phyloP scores from a whole-genome alignment of 23 tunicate species.

The Phallusia fumigata region DNA sequence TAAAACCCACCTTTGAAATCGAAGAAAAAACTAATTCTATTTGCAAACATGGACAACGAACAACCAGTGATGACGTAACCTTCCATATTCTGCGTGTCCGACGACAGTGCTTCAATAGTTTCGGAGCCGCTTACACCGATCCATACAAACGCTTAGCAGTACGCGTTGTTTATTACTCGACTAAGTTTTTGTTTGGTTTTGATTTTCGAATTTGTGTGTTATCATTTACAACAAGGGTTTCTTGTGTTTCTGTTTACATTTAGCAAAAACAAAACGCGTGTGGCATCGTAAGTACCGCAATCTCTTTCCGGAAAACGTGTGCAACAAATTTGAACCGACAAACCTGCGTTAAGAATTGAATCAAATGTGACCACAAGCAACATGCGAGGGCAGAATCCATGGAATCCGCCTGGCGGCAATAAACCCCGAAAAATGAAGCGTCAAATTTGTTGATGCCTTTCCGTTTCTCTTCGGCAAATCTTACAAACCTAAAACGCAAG shows the following conservation, averaged over 20 bases:
- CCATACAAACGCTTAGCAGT: constrained; percentile 26
- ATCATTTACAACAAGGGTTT: too few species aligned
- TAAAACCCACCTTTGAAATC: constrained; percentile 22
- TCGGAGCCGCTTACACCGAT: constrained; percentile 28
- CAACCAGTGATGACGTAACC: constrained; percentile 28
- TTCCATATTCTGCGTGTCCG: constrained; percentile 17
- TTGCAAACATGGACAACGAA: constrained; percentile 10
- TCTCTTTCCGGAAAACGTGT: too few species aligned
- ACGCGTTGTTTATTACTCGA: too few species aligned
- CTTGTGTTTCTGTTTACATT: background rate
- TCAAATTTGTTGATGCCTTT: constrained; percentile 35
- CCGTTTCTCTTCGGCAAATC: constrained; percentile 29
- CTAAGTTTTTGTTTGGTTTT: background rate
- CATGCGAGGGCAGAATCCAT: constrained; percentile 23
- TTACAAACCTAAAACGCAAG: constrained; percentile 6
- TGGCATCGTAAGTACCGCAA: too few species aligned
- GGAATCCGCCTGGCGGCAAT: constrained; percentile 22
- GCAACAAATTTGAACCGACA: too few species aligned
- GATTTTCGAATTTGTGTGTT: background rate
- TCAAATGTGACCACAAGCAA: constrained; percentile 26
- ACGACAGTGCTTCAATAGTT: background rate
- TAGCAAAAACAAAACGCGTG: background rate
- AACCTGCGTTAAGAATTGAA: constrained; percentile 28
- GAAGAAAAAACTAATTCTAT: constrained; percentile 24
- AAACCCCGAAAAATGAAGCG: constrained; percentile 32